Base-by-base conservation (phyloP, 2,113 vertebrate genomes). In the Pteronura brasiliensis region DNA sequence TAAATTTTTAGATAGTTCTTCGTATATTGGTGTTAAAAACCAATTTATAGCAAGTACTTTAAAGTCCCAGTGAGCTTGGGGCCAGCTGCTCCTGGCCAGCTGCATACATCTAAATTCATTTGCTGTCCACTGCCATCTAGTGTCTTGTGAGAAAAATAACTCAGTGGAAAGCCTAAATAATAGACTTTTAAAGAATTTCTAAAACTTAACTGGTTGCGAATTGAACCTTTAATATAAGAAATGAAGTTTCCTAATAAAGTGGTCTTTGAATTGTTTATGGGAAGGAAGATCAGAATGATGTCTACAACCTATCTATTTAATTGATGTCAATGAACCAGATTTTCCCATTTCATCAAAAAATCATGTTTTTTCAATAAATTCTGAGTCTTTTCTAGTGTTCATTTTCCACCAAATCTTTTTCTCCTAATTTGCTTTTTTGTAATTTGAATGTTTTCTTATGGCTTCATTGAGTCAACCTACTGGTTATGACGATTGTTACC, bases 61-160 rank as follows among this genome's bases (percentile, higher is more conserved):
- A 44, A 49, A 61, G 12, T 61, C 80, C 29, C 59, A 7, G 4
- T 31, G 23, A 42, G 1, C 2, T 2, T 8, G 23, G 49, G 59
- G 2, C 31, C 39, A 0, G 3, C 20, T 27, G 63, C 57, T 18
- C 42, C 1, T 0, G 10, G 10, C 39, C 8, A 1, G 4, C 18
- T 47, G 8, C 21, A 4, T 1, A 14, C n/a, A 9, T 39, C 13
- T 49, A 0, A 7, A 13, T 82, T 88, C 34, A 5, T 36, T 96
- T 84, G 29, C 80, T 84, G 1, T 34, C 27, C 18, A 59, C 39
- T 34, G 96, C 97, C 97, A 95, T 74, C 98, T 98, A 92, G 94
- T 88, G 97, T 72, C 74, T 0, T 0, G 1, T 21, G 20, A 20
- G 47, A 59, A 63, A 86, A 87, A 74, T 14, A 52, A 44, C 93